A percentile compares a stretch with the other conserved stretches of the same genome.
These are phyloP conservation scores for Alces alces DNA, from an alignment of 2,113 vertebrate species.

Conservation along the genomic window DNA sequence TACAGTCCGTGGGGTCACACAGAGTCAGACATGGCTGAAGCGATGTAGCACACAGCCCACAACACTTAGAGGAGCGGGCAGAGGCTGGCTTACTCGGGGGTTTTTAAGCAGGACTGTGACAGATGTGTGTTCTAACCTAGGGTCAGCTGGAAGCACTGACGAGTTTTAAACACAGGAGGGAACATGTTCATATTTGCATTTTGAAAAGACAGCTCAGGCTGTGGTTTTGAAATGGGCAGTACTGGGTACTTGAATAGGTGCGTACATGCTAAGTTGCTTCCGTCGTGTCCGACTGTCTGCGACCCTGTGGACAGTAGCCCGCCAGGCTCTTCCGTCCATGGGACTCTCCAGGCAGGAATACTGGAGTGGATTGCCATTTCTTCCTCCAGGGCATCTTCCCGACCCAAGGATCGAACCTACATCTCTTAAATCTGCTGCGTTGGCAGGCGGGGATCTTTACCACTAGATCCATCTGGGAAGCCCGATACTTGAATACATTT, in stretches of 20 bases:
- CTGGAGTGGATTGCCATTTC: not conserved
- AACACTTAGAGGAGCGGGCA: not conserved
- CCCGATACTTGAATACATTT: not conserved
- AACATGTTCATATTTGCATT: not conserved
- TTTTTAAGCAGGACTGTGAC: not conserved
- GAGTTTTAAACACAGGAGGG: not conserved
- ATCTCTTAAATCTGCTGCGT: not conserved
- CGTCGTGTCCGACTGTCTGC: accelerated
- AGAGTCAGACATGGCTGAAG: not conserved
- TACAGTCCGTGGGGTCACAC: not conserved
- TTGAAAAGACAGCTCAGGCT: not conserved
- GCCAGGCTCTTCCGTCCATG: not conserved
- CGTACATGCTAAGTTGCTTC: not conserved
- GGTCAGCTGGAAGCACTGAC: not conserved
- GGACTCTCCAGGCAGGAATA: not conserved
- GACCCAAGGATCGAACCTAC: not conserved
- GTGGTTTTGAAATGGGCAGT: not conserved
- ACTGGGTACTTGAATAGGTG: not conserved
- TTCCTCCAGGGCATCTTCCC: not conserved
- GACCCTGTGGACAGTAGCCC: not conserved
- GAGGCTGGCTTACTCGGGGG: not conserved
- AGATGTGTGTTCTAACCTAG: not conserved
- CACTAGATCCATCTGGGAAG: not conserved
- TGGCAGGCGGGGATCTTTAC: not conserved
- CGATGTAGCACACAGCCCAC: not conserved